Base-by-base conservation (phyloP, 2,113 vertebrate species). In the Petrocephalus zakoni region DNA sequence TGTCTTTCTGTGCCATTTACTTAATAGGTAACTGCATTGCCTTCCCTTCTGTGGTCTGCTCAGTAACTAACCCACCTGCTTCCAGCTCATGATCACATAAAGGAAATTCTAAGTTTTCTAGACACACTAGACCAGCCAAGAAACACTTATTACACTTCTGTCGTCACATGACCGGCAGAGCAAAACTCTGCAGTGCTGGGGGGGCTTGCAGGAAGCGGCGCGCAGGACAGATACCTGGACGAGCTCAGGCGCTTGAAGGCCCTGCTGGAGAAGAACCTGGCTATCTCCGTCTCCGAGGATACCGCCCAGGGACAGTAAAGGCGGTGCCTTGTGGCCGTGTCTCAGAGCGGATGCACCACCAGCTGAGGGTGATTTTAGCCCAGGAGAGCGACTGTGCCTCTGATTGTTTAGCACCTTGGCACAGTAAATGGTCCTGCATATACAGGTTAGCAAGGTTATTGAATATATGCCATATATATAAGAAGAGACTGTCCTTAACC, bases 1-100 rank as follows among this genome's bases (percentile, higher is more conserved):
- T 96, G 91, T 94, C 95, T 89, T 95, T 94, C 78, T 96, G 94
- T 0, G 93, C 94, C 89, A 92, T 96, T 89, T 93, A 94, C 89
- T 91, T 97, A 89, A 94, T 94, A 90, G 89, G 95, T 96, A 92
- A 95, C 61, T 58, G 56, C 10, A 64, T 34, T 2, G 10, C 52
- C 53, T 42, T 25, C 42, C 10, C 19, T 85, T 19, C 75, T 46
- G 37, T 19, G 37, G 1, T 42, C 29, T 10, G 42, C 75, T 42
- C 29, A 21, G 42, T 81, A 21, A 22, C 0, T 46, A 46, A 81
- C 37, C 15, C 0, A 46, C 75, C 37, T 46, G 34, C 42, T 81
- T 9, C 25, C 15, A 37, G 29, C 6, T 81, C 34, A 81, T 81
- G 2, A 61, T 61, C 5, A 49, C 47, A 49, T 49, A 49, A 49